Conservation (phyloP, 2,113 vertebrate species). For the Hippocampus mohnikei region DNA sequence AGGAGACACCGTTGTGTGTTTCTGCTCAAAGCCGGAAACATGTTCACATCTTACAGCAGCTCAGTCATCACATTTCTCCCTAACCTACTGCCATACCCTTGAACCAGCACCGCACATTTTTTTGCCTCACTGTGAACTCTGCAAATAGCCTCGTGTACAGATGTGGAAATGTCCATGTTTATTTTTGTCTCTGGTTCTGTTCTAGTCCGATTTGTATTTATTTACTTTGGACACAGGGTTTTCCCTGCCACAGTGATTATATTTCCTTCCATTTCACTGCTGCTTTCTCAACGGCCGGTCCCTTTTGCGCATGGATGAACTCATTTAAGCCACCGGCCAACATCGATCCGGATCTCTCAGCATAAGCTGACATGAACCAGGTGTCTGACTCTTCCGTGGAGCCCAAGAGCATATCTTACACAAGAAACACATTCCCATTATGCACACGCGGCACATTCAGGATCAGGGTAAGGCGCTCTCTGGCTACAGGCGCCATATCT, state of each 20-base stretch:
- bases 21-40: constrained; percentile 18
- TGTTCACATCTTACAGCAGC: constrained; percentile 22
- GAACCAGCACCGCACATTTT: constrained; percentile 1
- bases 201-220: constrained; percentile 14
- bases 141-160: constrained; percentile 3
- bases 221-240: constrained; percentile 18
- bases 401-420: constrained; percentile 7
- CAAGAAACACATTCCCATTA: constrained; percentile 32
- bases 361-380: constrained; percentile 1
- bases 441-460: constrained; percentile 23
- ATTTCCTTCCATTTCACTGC: constrained; percentile 8
- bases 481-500: constrained; percentile 13
- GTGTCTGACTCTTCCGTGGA: background rate
- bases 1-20: background rate
- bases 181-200: constrained; percentile 6
- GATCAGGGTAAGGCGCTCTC: constrained; percentile 14
- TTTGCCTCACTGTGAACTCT: constrained; percentile 3
- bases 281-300: constrained; percentile 1
- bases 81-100: constrained; percentile 16
- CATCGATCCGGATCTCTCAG: background rate
- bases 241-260: constrained; percentile 2
- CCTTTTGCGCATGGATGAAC: background rate
- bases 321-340: background rate
- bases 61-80: constrained; percentile 25
- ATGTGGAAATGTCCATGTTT: constrained; percentile 5